Conservation (phyloP, 2,797 vertebrate genomes). For the Crenuchus spilurus region DNA sequence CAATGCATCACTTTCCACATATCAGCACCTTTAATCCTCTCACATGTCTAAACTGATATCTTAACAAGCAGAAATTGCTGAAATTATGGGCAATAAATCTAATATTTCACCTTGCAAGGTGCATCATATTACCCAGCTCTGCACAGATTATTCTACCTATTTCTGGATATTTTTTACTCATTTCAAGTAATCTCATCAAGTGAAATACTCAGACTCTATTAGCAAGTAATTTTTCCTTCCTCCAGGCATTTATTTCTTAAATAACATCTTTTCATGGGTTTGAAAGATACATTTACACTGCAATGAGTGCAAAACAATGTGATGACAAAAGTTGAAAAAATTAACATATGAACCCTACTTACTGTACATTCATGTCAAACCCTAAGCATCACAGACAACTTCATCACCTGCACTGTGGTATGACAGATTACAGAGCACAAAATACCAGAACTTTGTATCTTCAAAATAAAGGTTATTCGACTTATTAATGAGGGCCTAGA, state of each 20-base stretch:
- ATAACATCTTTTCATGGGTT: background rate
- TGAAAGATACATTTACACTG: background rate
- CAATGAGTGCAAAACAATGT: background rate
- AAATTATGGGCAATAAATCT: background rate
- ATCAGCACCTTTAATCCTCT: conserved; percentile 26
- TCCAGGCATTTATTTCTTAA: background rate
- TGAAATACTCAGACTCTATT: background rate
- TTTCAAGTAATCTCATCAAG: background rate
- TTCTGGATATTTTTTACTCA: background rate
- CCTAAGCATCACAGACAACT: too few species aligned
- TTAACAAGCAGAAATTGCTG: conserved; percentile 10
- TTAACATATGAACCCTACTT: too few species aligned
- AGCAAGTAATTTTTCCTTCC: background rate
- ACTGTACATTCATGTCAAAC: too few species aligned
- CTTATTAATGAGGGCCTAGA: too few species aligned
- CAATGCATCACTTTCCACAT: conserved; percentile 16
- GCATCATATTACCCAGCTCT: background rate
- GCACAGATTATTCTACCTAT: background rate
- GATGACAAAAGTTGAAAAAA: background rate
- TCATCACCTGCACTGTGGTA: too few species aligned
- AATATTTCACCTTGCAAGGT: background rate
- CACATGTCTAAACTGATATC: background rate
- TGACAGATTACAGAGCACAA: too few species aligned
- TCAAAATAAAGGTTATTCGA: too few species aligned
- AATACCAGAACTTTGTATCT: too few species aligned